Conservation (phyloP, 2,888 invertebrate species). For the Oscheius sp. region DNA sequence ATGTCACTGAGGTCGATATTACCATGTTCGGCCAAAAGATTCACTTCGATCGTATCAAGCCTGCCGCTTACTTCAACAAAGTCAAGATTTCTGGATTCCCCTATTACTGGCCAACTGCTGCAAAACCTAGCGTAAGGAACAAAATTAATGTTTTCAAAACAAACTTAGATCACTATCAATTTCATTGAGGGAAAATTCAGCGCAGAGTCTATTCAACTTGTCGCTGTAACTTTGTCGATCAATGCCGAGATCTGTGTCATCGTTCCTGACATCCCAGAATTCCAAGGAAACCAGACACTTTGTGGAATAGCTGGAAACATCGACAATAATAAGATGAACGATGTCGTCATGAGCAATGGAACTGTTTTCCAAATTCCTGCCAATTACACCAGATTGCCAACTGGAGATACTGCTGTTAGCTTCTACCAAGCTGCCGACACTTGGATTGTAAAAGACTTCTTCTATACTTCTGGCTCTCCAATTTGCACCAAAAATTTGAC, state of each 20-base stretch:
- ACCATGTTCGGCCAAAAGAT: conserved; percentile 49
- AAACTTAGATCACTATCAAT: conserved; percentile 7
- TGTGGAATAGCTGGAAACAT: conserved; percentile 62
- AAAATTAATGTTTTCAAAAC: not conserved
- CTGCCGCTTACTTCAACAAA: conserved; percentile 42
- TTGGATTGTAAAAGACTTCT: conserved; percentile 48
- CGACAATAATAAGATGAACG: conserved; percentile 52
- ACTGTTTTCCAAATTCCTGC: conserved; percentile 33
- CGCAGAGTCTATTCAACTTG: conserved; percentile 35
- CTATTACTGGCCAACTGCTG: conserved; percentile 53
- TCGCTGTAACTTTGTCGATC: conserved; percentile 39
- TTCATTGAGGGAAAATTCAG: conserved; percentile 36
- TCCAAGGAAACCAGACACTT: conserved; percentile 49
- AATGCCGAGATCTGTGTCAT: conserved; percentile 35
- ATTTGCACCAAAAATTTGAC: conserved; percentile 40
- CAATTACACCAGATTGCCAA: conserved; percentile 27
- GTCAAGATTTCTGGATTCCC: conserved; percentile 48
- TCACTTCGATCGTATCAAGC: conserved; percentile 45
- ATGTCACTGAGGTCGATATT: conserved; percentile 51
- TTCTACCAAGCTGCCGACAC: conserved; percentile 35
- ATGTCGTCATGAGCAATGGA: conserved; percentile 37
- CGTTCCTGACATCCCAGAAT: conserved; percentile 53
- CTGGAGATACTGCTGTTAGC: not conserved
- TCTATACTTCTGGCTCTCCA: conserved; percentile 34
- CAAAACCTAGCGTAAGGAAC: conserved; percentile 27